These are phyloP conservation scores for Glaucidium brasilianum DNA, from an alignment of 2,113 vertebrate species.

Conservation along the genomic window DNA sequence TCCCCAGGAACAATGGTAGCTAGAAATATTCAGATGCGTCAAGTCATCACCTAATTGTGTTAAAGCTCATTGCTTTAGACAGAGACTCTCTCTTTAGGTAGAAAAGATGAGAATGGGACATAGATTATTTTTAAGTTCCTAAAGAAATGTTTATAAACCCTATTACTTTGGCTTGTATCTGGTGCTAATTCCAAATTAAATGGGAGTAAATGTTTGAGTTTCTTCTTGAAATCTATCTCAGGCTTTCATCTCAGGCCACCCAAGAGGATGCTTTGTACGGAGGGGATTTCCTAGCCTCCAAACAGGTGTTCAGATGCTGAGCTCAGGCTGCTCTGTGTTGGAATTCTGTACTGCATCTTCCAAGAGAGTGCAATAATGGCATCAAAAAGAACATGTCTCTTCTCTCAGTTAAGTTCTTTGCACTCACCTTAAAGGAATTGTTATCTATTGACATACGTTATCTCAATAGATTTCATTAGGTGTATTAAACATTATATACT, in stretches of 20 bases:
- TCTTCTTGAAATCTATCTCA: background rate
- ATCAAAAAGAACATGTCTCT: background rate
- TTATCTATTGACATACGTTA: background rate
- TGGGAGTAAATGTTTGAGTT: background rate
- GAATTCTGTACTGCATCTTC: background rate
- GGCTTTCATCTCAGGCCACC: background rate
- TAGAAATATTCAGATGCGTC: background rate
- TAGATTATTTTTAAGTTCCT: background rate
- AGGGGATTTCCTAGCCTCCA: background rate
- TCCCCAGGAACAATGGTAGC: conserved; percentile 1
- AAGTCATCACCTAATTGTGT: background rate
- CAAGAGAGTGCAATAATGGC: background rate
- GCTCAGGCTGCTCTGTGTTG: background rate
- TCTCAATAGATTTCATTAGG: background rate
- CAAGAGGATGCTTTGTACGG: background rate
- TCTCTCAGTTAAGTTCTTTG: background rate
- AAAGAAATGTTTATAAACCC: background rate
- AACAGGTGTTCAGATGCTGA: background rate
- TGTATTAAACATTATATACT: background rate
- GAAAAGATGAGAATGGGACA: background rate
- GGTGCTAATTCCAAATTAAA: background rate
- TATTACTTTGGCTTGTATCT: background rate
- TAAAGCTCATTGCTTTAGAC: background rate
- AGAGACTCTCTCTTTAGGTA: background rate
- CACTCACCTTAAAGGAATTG: background rate